Evolutionary conservation across 2,888 invertebrate genomes (phyloP).

Genomic region (Agrenia bidenticulata): DNA sequence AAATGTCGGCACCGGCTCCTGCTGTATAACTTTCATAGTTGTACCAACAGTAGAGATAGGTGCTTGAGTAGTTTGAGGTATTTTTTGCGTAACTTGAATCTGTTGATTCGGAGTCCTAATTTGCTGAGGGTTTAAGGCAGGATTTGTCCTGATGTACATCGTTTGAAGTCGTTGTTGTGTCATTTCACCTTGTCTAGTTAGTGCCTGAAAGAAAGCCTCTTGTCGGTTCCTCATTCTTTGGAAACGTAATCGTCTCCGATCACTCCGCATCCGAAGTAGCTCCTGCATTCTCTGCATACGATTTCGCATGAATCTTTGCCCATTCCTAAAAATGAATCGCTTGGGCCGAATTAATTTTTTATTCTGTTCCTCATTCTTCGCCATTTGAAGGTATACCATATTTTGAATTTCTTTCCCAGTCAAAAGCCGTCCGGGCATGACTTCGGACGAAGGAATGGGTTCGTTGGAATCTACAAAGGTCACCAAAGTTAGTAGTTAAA

Average conservation of each 20-base stretch:
- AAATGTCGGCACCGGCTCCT: not conserved
- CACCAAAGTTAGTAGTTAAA: not conserved
- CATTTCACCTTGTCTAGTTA: not conserved
- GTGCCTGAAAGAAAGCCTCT: not conserved
- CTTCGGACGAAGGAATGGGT: not conserved
- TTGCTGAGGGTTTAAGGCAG: not conserved
- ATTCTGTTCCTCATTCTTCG: not conserved
- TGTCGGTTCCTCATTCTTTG: not conserved
- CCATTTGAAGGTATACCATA: not conserved
- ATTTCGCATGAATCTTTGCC: not conserved
- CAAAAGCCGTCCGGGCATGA: not conserved
- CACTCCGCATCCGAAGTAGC: conserved; percentile 11
- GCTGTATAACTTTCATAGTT: not conserved
- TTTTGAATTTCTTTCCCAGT: not conserved
- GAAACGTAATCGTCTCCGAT: conserved; percentile 12
- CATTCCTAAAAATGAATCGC: not conserved
- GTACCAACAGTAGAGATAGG: not conserved
- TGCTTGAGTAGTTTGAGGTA: too few relatives aligned
- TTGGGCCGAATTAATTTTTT: too few relatives aligned
- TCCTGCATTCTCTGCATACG: not conserved
- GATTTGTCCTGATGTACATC: not conserved
- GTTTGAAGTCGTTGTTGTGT: not conserved
- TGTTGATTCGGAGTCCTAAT: too few relatives aligned
- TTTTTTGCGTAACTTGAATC: too few relatives aligned
- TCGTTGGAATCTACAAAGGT: not conserved